Evolutionary conservation across 2,113 vertebrate genomes (phyloP), one percentile per base, ranked within the genome.

Genomic region (Urocynchramus pylzowi): DNA sequence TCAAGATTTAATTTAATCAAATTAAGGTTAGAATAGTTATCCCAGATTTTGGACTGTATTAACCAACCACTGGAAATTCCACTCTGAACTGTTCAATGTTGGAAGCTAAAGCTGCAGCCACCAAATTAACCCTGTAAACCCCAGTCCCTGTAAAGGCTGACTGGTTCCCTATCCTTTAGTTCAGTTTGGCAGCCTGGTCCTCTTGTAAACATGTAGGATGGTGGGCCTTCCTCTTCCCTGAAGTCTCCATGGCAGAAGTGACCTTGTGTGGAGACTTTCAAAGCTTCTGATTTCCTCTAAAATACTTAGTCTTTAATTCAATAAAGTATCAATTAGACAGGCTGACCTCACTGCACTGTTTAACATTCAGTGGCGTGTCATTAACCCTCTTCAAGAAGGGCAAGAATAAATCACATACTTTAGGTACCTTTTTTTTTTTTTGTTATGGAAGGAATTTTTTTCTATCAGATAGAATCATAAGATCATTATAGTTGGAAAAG

Each of bases 1-100:
- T 90, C 73, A 95, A 74, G 89, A 87, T 90, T 84, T 90, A 95
- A 95, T 94, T 94, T 68, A 31, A 71, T 65, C 53, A 80, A 33
- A 76, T 96, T 76, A 27, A 70, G 47, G 65, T 89, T 75, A 71
- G 75, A 75, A 75, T 14, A 74, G 59, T 89, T 87, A 82, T 71
- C 16, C 42, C 54, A 81, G 64, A 50, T 52, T 81, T 35, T n/a
- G 33, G 42, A 54, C 28, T 77, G 9, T 50, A 85, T 90, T 90
- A 87, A 56, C 31, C 61, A 90, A 23, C 11, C 67, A 65, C 20
- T 73, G 39, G 54, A 74, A 89, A 91, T 73, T 60, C 76, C 87
- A 5, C 39, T 73, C 21, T 80, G 44, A 88, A 81, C 56, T 56
- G 39, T n/a, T 54, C 27, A 20, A 3, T 6, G 4, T 20, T 2